Base-by-base conservation (phyloP, 2,797 vertebrate species). In the Hirundo rustica region DNA sequence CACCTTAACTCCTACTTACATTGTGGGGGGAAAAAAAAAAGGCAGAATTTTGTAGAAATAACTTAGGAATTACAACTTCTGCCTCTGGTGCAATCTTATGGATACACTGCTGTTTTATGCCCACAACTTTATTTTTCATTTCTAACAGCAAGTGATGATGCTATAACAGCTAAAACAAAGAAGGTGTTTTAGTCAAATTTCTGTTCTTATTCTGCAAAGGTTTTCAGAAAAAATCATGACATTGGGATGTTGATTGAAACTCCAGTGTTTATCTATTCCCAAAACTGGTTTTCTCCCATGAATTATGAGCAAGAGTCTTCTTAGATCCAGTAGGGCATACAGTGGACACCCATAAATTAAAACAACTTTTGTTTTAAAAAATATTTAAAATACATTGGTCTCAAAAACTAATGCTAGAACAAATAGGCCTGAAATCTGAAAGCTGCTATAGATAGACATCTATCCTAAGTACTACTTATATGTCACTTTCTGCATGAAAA, bases 341-440 rank as follows among this genome's bases (percentile, higher is more conserved):
- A 62, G 22, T 20, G 30, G 60, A 83, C 11, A 62, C 8, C 3
- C 30, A 67, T 21, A 62, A 54, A 77, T 42, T 84, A 84, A 80
- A 85, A 20, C 10, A 40, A 2, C 2, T 73, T 83, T 45, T 51
- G 16, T 38, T 94, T 73, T 30, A 44, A 74, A 92, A 23, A 62
- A 18, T 0, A 23, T 30, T 36, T 45, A 0, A 78, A 60, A 45
- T 72, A 81, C 32, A 73, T 40, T 48, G 4, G 38, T 67, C 47
- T 65, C 40, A 50, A 71, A 48, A 78, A 68, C 23, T 15, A 62
- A 54, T 19, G 26, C 26, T 67, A 47, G 76, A 93, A 6, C 16
- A 96, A 68, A 78, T 10, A 61, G 1, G 10, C 14, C 42, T 85
- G 78, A 89, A 85, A 79, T 70, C 36, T 70, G 34, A 94, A 91